A percentile compares a stretch with the other conserved stretches of the same genome.
phyloP scores from a whole-genome alignment of 2,113 vertebrate species.

The Apteryx owenii region DNA sequence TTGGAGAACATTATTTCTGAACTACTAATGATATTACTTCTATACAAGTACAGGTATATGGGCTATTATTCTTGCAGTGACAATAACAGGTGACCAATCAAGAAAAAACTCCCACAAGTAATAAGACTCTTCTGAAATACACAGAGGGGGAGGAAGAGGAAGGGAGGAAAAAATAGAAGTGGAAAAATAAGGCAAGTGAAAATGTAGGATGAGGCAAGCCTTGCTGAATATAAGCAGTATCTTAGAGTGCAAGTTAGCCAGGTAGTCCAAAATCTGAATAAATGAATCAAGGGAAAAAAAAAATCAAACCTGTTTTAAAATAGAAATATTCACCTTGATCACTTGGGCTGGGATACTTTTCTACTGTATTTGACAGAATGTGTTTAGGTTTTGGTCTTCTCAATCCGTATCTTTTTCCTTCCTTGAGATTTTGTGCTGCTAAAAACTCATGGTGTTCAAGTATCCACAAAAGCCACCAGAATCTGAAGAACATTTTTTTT shows the following conservation, averaged over 20 bases:
- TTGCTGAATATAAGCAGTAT: not conserved
- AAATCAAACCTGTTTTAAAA: not conserved
- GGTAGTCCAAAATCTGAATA: not conserved
- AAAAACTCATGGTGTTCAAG: conserved; percentile 72
- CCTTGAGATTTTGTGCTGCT: conserved; percentile 79
- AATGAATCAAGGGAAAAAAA: not conserved
- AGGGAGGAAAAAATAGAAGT: not conserved
- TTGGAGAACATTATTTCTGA: not conserved
- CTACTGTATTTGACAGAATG: conserved; percentile 69
- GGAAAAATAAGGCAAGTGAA: not conserved
- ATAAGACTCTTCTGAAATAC: not conserved
- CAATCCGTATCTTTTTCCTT: conserved; percentile 69
- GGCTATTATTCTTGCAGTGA: not conserved
- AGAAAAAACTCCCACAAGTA: not conserved
- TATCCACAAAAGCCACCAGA: conserved; percentile 78
- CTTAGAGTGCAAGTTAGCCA: not conserved
- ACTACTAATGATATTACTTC: not conserved
- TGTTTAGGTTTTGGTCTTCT: conserved; percentile 74
- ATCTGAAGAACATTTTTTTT: conserved; percentile 70
- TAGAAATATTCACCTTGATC: conserved; percentile 78
- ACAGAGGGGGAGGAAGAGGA: not conserved
- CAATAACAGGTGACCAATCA: not conserved
- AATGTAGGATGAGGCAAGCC: not conserved
- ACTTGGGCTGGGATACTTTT: conserved; percentile 64
- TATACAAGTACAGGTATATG: not conserved